Percentiles rank a stretch among this genome's conserved stretches.
Conservation (phyloP, 1,140 invertebrate genomes). For the Dreissena polymorpha region DNA sequence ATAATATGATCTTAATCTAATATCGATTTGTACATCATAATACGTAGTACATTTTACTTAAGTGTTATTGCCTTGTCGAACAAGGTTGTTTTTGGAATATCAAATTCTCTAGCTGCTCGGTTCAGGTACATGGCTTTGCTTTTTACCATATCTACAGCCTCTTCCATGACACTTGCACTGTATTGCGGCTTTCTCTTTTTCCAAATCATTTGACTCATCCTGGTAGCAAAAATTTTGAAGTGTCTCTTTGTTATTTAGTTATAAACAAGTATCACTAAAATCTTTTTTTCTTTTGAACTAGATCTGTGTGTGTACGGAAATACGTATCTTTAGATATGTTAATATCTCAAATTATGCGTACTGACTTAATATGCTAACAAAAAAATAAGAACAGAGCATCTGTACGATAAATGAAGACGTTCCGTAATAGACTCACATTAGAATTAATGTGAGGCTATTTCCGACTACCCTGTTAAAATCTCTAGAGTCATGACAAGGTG, state of each 20-base stretch:
- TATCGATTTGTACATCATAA: too few relatives aligned
- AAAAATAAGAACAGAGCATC: neutral
- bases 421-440: neutral
- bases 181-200: neutral
- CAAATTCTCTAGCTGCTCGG: slow-evolving; percentile 20
- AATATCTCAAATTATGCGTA: too few relatives aligned
- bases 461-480: neutral
- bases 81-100: slow-evolving; percentile 30
- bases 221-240: neutral
- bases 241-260: slow-evolving; percentile 1
- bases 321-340: too few relatives aligned
- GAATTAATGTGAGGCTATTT: neutral
- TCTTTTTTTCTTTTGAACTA: neutral
- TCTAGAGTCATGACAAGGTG: neutral
- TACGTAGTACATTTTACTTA: too few relatives aligned
- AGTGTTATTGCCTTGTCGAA: neutral
- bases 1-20: too few relatives aligned
- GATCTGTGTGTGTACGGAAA: neutral
- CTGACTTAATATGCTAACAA: neutral
- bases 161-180: slow-evolving; percentile 2
- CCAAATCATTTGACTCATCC: slow-evolving; percentile 28
- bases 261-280: neutral
- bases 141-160: slow-evolving; percentile 6
- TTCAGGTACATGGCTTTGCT: slow-evolving; percentile 1
- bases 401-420: neutral